Conservation (phyloP, 2,113 vertebrate genomes). For the Paracanthobrama guichenoti region DNA sequence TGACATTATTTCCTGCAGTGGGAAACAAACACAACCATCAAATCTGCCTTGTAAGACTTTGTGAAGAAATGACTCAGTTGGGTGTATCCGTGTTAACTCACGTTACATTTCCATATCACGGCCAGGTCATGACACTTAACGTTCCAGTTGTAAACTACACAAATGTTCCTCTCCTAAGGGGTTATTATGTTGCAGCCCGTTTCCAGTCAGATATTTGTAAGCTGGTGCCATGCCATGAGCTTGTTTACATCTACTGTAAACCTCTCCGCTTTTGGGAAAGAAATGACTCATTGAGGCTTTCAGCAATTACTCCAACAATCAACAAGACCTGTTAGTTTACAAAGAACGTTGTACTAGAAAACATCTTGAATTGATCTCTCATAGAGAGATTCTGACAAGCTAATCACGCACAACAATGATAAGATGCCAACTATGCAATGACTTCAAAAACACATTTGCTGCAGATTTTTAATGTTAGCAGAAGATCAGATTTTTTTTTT, state of each 20-base stretch:
- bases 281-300: constrained; percentile 54
- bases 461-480: too few relatives aligned
- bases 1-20: background rate
- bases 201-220: constrained; percentile 42
- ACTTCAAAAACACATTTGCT: background rate
- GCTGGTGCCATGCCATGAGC: constrained; percentile 34
- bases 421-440: background rate
- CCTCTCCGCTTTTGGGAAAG: constrained; percentile 44
- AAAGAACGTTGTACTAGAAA: constrained; percentile 28
- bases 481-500: background rate
- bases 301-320: constrained; percentile 48
- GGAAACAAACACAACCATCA: background rate
- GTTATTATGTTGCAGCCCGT: constrained; percentile 24
- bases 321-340: constrained; percentile 40
- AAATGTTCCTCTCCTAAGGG: constrained; percentile 28
- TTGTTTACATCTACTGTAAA: constrained; percentile 39
- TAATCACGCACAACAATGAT: constrained; percentile 9
- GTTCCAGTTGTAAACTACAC: constrained; percentile 31
- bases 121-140: constrained; percentile 40
- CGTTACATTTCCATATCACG: constrained; percentile 24
- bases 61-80: constrained; percentile 22
- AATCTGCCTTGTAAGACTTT: constrained; percentile 23
- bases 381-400: background rate
- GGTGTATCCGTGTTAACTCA: constrained; percentile 38
- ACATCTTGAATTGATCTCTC: constrained; percentile 41